Conservation (phyloP, 64 coral and sea anemone genomes). For the Actinia tenebrosa region DNA sequence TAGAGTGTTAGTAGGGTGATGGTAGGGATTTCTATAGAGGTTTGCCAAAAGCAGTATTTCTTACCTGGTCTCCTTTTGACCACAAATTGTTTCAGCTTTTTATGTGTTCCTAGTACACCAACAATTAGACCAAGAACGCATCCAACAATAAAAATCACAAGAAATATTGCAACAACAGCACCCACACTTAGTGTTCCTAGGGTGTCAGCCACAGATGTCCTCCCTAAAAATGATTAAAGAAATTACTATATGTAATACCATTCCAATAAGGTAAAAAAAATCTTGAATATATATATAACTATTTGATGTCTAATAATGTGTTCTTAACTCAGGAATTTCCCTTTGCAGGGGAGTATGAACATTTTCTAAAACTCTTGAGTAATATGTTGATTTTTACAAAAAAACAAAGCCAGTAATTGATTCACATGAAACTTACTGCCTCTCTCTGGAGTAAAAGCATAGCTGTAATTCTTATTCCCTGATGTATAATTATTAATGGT, state of each 20-base stretch:
- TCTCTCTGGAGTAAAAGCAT: neutral
- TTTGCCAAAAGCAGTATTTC: neutral
- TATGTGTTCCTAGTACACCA: neutral
- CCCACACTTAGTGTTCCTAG: constrained; percentile 16
- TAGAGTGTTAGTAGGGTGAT: no score
- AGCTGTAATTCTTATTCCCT: neutral
- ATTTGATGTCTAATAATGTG: no score
- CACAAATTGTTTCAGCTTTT: neutral
- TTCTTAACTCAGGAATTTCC: no score
- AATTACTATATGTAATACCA: neutral
- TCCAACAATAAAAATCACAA: neutral
- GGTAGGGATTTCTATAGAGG: no score
- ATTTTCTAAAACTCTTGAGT: no score
- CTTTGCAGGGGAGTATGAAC: no score
- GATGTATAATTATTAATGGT: neutral
- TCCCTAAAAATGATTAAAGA: neutral
- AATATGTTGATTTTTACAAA: no score
- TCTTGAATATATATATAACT: no score
- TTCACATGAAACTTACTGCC: neutral
- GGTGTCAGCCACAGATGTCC: constrained; percentile 3
- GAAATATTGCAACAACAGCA: constrained; percentile 8
- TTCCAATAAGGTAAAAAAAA: no score
- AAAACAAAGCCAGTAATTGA: neutral
- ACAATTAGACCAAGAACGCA: neutral
- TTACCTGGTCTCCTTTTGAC: neutral